These are phyloP conservation scores for Nylanderia fulva DNA, from an alignment of 1,140 invertebrate genomes.

Conservation along the genomic window DNA sequence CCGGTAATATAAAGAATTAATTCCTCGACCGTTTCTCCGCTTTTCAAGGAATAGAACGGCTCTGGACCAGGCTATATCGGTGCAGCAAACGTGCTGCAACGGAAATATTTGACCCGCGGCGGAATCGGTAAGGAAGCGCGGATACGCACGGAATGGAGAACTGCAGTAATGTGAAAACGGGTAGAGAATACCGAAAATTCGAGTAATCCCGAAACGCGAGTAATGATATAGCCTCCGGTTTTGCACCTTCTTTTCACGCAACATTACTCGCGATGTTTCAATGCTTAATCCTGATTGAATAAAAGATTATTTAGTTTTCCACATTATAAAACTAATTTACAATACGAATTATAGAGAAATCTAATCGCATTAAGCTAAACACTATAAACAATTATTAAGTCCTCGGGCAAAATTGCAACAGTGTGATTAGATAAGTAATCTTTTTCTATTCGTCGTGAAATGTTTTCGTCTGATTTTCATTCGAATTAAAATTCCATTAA, in stretches of 20 bases:
- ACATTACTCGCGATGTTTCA: background rate
- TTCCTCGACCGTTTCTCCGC: conserved; percentile 43
- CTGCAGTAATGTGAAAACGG: background rate
- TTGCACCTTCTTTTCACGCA: background rate
- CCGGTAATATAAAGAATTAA: conserved; percentile 61
- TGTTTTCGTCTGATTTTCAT: background rate
- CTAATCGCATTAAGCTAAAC: too few relatives aligned
- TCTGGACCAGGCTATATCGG: conserved; percentile 3
- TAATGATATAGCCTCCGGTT: background rate
- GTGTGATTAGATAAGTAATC: background rate
- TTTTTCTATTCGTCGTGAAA: background rate
- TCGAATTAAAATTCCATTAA: conserved; percentile 38
- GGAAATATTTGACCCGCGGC: conserved; percentile 27
- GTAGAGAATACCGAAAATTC: conserved; percentile 8
- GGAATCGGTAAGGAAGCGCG: background rate
- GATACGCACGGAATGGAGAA: background rate
- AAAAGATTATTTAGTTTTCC: background rate
- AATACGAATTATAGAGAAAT: background rate
- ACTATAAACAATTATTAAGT: background rate
- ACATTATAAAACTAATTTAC: background rate
- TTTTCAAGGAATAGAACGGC: background rate
- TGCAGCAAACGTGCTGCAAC: conserved; percentile 3
- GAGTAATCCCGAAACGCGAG: conserved; percentile 10
- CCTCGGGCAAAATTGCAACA: background rate
- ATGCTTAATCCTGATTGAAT: conserved; percentile 18